phyloP scores from a whole-genome alignment of 2,113 vertebrate species.

The Parotia lawesii region DNA sequence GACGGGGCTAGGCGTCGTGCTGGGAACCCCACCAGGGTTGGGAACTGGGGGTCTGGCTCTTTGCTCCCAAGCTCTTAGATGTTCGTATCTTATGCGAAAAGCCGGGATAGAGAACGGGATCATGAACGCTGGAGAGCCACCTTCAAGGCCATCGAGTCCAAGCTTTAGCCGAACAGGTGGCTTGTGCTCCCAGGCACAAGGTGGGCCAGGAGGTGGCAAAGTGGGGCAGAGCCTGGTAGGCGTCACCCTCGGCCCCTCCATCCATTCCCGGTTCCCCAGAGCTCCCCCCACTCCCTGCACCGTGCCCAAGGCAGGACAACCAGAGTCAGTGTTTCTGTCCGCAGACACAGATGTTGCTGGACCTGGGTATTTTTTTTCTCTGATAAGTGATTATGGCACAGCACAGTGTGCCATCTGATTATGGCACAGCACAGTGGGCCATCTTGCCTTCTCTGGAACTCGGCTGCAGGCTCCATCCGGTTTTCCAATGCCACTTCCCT shows the following conservation, averaged over 20 bases:
- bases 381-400: fast-evolving
- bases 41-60: neutral
- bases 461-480: fast-evolving
- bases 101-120: fast-evolving
- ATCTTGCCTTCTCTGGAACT: neutral
- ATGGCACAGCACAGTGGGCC: fast-evolving
- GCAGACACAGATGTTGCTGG: fast-evolving
- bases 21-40: neutral
- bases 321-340: fast-evolving
- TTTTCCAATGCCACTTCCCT: neutral
- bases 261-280: fast-evolving
- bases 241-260: fast-evolving
- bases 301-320: fast-evolving
- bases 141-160: fast-evolving
- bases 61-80: neutral
- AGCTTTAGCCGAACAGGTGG: fast-evolving
- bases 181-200: neutral
- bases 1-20: neutral
- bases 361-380: fast-evolving
- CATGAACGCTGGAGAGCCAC: fast-evolving
- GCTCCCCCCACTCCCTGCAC: fast-evolving
- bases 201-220: neutral
- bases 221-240: neutral
- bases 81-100: fast-evolving
- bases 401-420: fast-evolving